Evolutionary conservation across 2,113 vertebrate species (phyloP).

Genomic region (Theristicus caerulescens): DNA sequence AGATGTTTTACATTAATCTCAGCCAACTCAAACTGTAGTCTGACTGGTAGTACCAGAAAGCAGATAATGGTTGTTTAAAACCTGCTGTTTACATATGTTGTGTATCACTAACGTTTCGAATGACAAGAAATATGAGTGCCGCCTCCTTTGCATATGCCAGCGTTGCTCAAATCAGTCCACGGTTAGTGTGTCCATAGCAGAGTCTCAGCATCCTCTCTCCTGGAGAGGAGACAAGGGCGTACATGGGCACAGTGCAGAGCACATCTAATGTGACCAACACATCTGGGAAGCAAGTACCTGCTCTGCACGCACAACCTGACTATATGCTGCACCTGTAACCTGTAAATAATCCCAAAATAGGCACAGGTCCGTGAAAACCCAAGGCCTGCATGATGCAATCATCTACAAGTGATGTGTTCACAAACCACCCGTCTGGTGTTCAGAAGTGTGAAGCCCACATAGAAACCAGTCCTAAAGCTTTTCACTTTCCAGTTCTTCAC

Average conservation of each 20-base stretch:
- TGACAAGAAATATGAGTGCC: neutral
- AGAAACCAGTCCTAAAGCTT: neutral
- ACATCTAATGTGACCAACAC: rapidly evolving
- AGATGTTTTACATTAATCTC: neutral
- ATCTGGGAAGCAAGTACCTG: neutral
- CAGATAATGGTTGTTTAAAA: neutral
- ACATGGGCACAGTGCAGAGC: neutral
- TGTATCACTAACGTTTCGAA: neutral
- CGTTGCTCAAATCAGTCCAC: neutral
- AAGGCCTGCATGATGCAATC: neutral
- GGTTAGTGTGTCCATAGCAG: neutral
- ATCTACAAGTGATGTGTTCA: neutral
- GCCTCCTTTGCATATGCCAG: neutral
- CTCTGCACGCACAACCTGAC: neutral
- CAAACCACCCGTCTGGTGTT: neutral
- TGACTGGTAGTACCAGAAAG: neutral
- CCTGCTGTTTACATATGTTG: rapidly evolving
- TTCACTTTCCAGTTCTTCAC: neutral
- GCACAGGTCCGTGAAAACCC: neutral
- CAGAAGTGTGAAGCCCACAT: neutral
- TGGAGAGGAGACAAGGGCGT: neutral
- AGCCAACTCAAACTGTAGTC: neutral
- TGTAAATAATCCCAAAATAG: neutral
- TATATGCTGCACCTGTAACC: rapidly evolving
- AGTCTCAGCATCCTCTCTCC: neutral